Base-by-base conservation (phyloP, 1,140 invertebrate genomes). In the Calephelis nemesis region DNA sequence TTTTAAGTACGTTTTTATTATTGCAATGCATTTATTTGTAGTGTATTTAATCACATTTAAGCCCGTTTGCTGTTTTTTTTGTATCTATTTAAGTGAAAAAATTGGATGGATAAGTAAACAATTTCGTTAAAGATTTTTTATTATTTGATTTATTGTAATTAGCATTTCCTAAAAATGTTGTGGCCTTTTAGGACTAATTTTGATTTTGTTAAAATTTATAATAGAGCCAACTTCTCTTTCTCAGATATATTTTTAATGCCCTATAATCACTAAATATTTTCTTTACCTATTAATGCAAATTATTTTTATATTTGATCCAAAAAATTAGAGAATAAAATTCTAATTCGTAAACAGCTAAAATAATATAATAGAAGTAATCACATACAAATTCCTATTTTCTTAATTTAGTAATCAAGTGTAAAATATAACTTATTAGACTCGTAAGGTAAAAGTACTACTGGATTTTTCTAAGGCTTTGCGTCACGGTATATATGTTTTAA, bases 371-470 rank as follows among this genome's bases (percentile, higher is more conserved):
- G 69, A 58, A 67, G 69, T 67, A 73, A 73, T 67, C 60, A 67
- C 63, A 68, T 72, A 71, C 8, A 60, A 73, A 69, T 48, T 15
- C 64, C 48, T 72, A 67, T 67, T 68, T 68, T 45, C 62, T 72
- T 75, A 72, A 72, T 67, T 71, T 80, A 82, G 67, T 80, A 78
- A 81, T 81, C 78, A 85, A 87, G 79, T 89, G 81, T 91, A 88
- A 83, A 80, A 86, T 90, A 88, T 84, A 87, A 81, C 85, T 88
- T 83, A 78, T 87, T 88, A 89, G 85, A 78, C 75, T 82, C 81
- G 82, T 91, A 88, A 89, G 85, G 79, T 86, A 83, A 77, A 84
- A 90, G 83, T 89, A 87, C 79, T 85, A 85, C 82, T 81, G 82
- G 78, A 85, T 85, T 72, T 74, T 75, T 79, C 76, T 78, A 78